phyloP scores from a whole-genome alignment of 2,888 invertebrate species.

The Onthophagus sagittarius region DNA sequence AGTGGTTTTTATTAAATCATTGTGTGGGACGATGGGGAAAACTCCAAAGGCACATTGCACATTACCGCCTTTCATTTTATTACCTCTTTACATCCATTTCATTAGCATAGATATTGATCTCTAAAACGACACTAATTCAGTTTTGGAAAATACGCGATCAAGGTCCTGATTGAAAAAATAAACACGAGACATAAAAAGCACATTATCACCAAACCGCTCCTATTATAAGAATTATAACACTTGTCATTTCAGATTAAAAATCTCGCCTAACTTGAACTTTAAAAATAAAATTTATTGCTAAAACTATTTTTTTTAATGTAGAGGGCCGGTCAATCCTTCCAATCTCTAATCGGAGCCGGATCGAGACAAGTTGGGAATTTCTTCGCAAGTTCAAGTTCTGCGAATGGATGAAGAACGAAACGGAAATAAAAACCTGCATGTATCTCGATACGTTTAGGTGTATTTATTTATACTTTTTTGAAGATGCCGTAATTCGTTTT shows the following conservation, averaged over 20 bases:
- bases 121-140: not conserved
- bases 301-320: constrained; percentile 45
- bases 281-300: not conserved
- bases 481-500: not conserved
- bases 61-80: not conserved
- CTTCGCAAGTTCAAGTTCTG: constrained; percentile 36
- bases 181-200: not conserved
- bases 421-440: not conserved
- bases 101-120: not conserved
- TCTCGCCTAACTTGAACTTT: not conserved
- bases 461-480: not conserved
- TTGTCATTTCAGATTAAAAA: not conserved
- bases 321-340: constrained; percentile 71
- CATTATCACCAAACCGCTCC: not conserved
- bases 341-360: constrained; percentile 60
- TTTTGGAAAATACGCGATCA: not conserved
- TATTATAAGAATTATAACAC: not conserved
- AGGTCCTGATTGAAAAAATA: not conserved
- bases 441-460: not conserved
- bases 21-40: not conserved
- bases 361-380: constrained; percentile 53
- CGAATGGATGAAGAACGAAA: constrained; percentile 28
- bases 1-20: not conserved
- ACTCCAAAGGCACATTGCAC: not conserved
- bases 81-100: not conserved